Conservation (phyloP, 2,797 vertebrate genomes). For the Sebastes iracundus region DNA sequence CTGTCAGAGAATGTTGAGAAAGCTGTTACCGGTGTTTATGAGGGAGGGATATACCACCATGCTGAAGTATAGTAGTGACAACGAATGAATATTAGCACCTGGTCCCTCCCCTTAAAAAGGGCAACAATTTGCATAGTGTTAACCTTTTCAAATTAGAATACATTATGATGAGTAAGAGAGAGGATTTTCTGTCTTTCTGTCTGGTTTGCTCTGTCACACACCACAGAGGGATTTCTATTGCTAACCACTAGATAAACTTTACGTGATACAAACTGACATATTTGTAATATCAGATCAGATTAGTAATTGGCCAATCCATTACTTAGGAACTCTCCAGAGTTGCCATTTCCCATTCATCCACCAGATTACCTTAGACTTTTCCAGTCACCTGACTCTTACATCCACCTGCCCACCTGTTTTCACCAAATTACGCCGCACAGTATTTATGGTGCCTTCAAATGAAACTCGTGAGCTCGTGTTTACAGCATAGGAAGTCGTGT, state of each 20-base stretch:
- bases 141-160: background rate
- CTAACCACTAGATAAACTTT: background rate
- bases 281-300: background rate
- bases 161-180: background rate
- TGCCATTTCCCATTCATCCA: background rate
- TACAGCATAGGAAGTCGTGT: no score
- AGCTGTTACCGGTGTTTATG: slow-evolving; percentile 18
- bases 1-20: slow-evolving; percentile 17
- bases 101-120: background rate
- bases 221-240: background rate
- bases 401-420: background rate
- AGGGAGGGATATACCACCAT: background rate
- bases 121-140: background rate
- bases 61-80: background rate
- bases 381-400: background rate
- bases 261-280: background rate
- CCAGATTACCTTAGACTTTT: background rate
- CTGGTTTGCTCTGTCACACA: background rate
- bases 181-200: background rate
- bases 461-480: no score
- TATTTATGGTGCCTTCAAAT: no score
- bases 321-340: background rate
- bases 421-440: background rate
- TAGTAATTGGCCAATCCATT: background rate
- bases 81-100: background rate